Evolutionary conservation across 2,797 vertebrate species (phyloP), one percentile per base, ranked within the genome.

Genomic region (Myotis myotis): DNA sequence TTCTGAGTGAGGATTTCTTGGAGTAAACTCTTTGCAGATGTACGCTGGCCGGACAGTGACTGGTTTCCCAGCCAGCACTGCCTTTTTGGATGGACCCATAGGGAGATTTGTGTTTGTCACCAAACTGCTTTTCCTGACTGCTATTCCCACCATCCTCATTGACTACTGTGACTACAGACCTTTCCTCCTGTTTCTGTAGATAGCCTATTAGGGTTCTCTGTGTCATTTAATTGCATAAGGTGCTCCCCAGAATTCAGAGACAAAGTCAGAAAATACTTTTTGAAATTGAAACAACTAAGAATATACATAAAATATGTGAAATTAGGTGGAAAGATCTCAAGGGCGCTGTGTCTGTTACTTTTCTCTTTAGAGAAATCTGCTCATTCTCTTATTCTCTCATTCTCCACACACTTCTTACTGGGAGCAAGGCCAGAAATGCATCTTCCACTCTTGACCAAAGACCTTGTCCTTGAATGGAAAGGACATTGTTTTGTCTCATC

Each of bases 251-350:
- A 89, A 68, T 81, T 82, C 47, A 85, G 38, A 88, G 41, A 44
- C 62, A 85, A 86, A 72, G n/a, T 91, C 53, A 80, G 33, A 93
- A 86, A 94, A 79, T 70, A 55, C 47, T 81, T 55, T 78, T 83
- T 89, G 60, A 81, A 96, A 87, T 91, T 17, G 76, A 89, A 94
- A 81, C 71, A 62, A 89, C 87, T 95, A 90, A 57, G 30, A 51
- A 86, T 28, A 79, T 5, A n/a, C 3, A 30, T 71, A 91, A 83
- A 94, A 95, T 57, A 80, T 57, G n/a, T 91, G 83, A 81, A 91
- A 91, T 78, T 83, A 91, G 10, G 38, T 91, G 44, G 70, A 95
- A 91, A 33, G 16, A n/a, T 79, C 22, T 88, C n/a, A 17, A 19
- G 11, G 23, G 11, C 3, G 1, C 9, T 51, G 2, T 88, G 72